Percentiles rank a stretch among this genome's conserved stretches.
phyloP scores from a whole-genome alignment of 2,113 vertebrate genomes.

The Desmodus rotundus region DNA sequence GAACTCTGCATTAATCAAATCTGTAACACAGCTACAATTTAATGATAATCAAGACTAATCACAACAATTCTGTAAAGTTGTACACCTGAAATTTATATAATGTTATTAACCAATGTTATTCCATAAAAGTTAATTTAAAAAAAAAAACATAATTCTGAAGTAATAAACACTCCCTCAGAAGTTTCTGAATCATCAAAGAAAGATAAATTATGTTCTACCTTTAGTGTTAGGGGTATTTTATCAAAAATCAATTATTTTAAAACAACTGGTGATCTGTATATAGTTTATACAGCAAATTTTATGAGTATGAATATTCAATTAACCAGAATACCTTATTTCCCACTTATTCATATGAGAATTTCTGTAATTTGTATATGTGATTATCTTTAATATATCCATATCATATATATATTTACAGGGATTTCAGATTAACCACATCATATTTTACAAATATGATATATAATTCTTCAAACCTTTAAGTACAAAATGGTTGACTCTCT shows the following conservation, averaged over 20 bases:
- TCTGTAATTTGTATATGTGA: not conserved
- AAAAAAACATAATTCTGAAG: constrained; percentile 26
- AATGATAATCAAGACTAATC: constrained; percentile 17
- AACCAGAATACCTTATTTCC: not conserved
- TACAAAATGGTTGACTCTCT: too few relatives aligned
- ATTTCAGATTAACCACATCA: constrained; percentile 18
- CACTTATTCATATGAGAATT: constrained; percentile 16
- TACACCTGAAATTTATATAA: not conserved
- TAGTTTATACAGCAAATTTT: not conserved
- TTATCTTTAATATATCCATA: not conserved
- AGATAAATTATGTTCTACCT: constrained; percentile 30
- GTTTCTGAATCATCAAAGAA: constrained; percentile 47
- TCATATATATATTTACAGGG: constrained; percentile 8
- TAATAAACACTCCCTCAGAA: not conserved
- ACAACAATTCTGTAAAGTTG: constrained; percentile 1
- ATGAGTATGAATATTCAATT: constrained; percentile 1
- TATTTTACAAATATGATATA: too few relatives aligned
- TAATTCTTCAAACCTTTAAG: too few relatives aligned
- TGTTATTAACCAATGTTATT: not conserved
- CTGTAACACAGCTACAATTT: not conserved
- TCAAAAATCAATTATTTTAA: constrained; percentile 54
- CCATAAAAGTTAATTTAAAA: not conserved
- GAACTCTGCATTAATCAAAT: constrained; percentile 16
- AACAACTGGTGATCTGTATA: not conserved
- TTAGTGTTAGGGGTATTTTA: constrained; percentile 6